Percentiles rank a stretch among this genome's conserved stretches.
These are phyloP conservation scores for Ginglymostoma cirratum DNA, from an alignment of 2,113 vertebrate species.

Conservation along the genomic window DNA sequence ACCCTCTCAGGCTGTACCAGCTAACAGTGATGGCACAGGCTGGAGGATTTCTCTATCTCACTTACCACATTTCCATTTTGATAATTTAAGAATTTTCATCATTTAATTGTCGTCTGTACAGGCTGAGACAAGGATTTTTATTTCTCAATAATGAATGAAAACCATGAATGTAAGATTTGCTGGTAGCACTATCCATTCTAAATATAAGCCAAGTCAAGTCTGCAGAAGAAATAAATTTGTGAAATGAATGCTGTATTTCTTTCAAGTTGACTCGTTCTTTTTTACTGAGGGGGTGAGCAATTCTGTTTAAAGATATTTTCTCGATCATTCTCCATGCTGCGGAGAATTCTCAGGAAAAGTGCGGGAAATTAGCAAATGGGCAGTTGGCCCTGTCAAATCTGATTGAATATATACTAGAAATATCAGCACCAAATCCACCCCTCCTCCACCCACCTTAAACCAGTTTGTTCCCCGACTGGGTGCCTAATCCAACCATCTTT, in stretches of 20 bases:
- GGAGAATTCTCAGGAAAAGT: not conserved
- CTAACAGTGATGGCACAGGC: not conserved
- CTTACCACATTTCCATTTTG: not conserved
- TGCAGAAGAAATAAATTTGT: not conserved
- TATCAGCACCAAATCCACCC: not conserved
- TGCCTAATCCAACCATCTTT: not conserved
- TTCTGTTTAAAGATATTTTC: not conserved
- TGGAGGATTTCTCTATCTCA: not conserved
- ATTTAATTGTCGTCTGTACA: not conserved
- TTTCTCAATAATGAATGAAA: not conserved
- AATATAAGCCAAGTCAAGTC: not conserved
- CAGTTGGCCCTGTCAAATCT: not conserved
- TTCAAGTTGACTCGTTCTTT: too few species aligned
- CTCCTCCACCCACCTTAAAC: not conserved
- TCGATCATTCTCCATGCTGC: not conserved
- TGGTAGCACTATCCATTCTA: not conserved
- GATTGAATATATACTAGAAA: not conserved
- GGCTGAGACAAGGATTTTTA: not conserved
- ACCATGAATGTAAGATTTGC: not conserved
- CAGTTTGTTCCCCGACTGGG: not conserved
- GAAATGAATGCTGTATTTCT: not conserved
- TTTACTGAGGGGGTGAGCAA: too few species aligned
- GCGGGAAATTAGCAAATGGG: not conserved
- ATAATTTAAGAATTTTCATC: constrained; percentile 7
- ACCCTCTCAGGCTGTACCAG: not conserved